These are phyloP conservation scores for Rhinolophus sinicus DNA, from an alignment of 2,113 vertebrate species.

Conservation along the genomic window DNA sequence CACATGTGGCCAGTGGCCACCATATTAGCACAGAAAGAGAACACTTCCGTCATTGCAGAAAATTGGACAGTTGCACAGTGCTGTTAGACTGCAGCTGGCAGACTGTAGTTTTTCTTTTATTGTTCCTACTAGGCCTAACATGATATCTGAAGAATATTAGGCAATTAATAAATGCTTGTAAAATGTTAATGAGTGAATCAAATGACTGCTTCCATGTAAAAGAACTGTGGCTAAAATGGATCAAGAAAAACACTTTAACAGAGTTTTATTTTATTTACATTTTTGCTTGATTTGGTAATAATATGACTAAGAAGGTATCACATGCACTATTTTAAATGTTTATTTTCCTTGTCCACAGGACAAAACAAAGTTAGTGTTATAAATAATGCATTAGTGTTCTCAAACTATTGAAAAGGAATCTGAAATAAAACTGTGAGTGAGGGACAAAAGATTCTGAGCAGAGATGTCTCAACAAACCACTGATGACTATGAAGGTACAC, in stretches of 20 bases:
- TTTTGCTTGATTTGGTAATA: slow-evolving; percentile 42
- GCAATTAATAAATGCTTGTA: slow-evolving; percentile 23
- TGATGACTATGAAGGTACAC: not conserved
- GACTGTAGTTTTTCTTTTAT: not conserved
- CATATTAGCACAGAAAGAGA: not conserved
- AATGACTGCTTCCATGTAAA: not conserved
- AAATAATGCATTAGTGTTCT: not conserved
- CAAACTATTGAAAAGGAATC: not conserved
- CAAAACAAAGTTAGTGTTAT: not conserved
- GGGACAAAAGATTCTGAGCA: not conserved
- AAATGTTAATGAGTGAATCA: not conserved
- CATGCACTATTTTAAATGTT: not conserved
- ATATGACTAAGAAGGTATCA: slow-evolving; percentile 1
- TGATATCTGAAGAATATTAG: not conserved
- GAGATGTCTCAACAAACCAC: not conserved
- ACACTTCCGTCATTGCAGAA: not conserved
- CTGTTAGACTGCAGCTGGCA: not conserved
- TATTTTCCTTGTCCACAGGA: not conserved
- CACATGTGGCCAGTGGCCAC: not conserved
- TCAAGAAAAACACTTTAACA: not conserved
- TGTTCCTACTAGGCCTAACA: not conserved
- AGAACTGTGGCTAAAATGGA: not conserved
- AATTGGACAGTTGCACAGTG: not conserved
- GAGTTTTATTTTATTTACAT: slow-evolving; percentile 32
- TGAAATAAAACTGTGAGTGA: not conserved